phyloP scores from a whole-genome alignment of 2,797 vertebrate genomes.

The Pseudocheirus occidentalis region DNA sequence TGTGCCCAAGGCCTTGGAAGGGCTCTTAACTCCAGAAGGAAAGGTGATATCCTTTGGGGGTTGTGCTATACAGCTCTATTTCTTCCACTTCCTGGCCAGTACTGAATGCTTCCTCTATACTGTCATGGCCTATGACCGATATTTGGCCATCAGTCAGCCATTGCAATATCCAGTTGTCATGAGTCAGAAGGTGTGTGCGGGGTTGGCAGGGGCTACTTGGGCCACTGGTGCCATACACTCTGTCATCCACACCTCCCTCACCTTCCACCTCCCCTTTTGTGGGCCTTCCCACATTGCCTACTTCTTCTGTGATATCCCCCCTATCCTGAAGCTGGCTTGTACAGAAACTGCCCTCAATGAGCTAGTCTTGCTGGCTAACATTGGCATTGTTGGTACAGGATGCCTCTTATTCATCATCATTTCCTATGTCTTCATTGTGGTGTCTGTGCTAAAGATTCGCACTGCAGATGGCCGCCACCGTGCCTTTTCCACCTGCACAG shows the following conservation, averaged over 20 bases:
- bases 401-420: conserved; percentile 67
- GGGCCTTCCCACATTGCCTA: conserved; percentile 59
- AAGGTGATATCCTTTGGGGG: conserved; percentile 66
- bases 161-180: conserved; percentile 67
- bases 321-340: conserved; percentile 72
- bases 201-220: conserved; percentile 68
- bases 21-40: conserved; percentile 45
- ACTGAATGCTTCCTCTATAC: conserved; percentile 78
- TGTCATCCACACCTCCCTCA: conserved; percentile 72
- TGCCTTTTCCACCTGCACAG: conserved; percentile 70
- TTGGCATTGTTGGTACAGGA: conserved; percentile 51
- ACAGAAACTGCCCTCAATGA: conserved; percentile 57
- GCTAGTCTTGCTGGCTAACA: conserved; percentile 56
- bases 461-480: not conserved
- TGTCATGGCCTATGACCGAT: conserved; percentile 78
- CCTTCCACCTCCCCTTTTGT: conserved; percentile 72
- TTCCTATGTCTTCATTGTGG: conserved; percentile 61
- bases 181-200: conserved; percentile 56
- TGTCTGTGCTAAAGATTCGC: conserved; percentile 49
- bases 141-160: conserved; percentile 76
- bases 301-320: conserved; percentile 78
- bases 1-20: conserved; percentile 71
- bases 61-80: conserved; percentile 72
- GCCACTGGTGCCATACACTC: conserved; percentile 65
- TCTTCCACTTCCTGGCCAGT: conserved; percentile 80